Base-by-base conservation (phyloP, 2,797 vertebrate genomes). In the Hybognathus amarus region DNA sequence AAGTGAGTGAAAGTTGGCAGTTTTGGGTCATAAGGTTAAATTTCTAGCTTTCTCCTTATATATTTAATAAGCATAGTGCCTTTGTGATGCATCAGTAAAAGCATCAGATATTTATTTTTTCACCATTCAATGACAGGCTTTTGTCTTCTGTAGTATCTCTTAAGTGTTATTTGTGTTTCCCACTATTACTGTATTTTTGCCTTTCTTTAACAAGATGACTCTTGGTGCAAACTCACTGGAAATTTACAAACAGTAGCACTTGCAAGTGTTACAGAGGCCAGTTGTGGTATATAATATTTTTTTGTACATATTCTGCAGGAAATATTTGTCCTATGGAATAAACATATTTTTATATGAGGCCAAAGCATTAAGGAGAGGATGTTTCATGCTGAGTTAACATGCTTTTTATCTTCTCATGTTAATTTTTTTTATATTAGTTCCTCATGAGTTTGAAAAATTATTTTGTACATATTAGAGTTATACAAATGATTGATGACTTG, bases 301-400 rank as follows among this genome's bases (percentile, higher is more conserved):
- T 93, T 80, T 95, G 94, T 95, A 95, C 91, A 94, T 95, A 95
- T 90, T 89, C 90, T 93, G 90, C 90, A 90, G 80, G 90, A 88
- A 82, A 82, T 76, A 90, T 89, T 90, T 88, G 87, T 89, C 81
- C 81, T 75, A 83, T 91, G 77, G 86, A 87, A 85, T 84, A 88
- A 90, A 88, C 24, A 88, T 89, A 92, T 91, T 93, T 92, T 94
- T 95, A 90, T 94, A 93, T 92, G 87, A 91, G 89, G 91, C 92
- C 84, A 90, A 86, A 92, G 82, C 86, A 90, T 92, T 92, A 88
- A 87, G 87, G 90, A 87, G 89, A 91, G 89, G 63, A 76, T 91
- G 87, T 93, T n/a, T 90, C 87, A 90, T 90, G 90, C 63, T 83
- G 91, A 82, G 83, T 89, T 85, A 76, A 87, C 83, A 79, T 81